Conservation (phyloP, 2,888 invertebrate species). For the Lycia hirtaria region DNA sequence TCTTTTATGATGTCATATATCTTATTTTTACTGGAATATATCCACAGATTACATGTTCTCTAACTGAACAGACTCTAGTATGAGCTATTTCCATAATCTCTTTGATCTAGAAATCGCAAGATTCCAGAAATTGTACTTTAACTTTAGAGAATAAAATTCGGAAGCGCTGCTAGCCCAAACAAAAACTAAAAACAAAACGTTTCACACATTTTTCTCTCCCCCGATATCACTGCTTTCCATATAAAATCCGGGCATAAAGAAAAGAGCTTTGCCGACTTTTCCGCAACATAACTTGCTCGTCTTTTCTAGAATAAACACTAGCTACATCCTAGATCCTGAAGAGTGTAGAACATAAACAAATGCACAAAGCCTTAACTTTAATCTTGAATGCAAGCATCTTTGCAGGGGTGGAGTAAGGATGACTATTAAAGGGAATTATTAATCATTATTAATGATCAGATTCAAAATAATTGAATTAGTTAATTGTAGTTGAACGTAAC, state of each 20-base stretch:
- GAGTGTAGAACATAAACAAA: conserved; percentile 26
- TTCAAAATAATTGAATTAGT: too few species aligned
- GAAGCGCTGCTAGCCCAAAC: background rate
- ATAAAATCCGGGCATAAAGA: background rate
- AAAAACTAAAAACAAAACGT: background rate
- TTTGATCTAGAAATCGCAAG: too few species aligned
- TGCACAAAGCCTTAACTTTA: conserved; percentile 19
- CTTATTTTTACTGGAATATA: too few species aligned
- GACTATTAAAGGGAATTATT: background rate
- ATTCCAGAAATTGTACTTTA: too few species aligned
- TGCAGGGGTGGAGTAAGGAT: conserved; percentile 5
- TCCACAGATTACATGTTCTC: too few species aligned
- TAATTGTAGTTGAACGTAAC: too few species aligned
- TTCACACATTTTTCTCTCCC: background rate
- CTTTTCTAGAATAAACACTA: conserved; percentile 2
- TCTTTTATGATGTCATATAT: too few species aligned
- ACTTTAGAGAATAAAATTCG: too few species aligned
- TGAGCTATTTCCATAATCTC: too few species aligned
- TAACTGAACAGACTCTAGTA: too few species aligned
- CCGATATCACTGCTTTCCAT: background rate
- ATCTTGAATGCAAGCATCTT: conserved; percentile 17
- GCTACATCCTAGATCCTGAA: conserved; percentile 8
- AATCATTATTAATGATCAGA: too few species aligned
- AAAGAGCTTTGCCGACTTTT: conserved; percentile 1
- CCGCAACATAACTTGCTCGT: background rate